Percentiles rank a stretch among this genome's conserved stretches.
Conservation (phyloP, 2,888 invertebrate species). For the Pristionchus exspectatus region DNA sequence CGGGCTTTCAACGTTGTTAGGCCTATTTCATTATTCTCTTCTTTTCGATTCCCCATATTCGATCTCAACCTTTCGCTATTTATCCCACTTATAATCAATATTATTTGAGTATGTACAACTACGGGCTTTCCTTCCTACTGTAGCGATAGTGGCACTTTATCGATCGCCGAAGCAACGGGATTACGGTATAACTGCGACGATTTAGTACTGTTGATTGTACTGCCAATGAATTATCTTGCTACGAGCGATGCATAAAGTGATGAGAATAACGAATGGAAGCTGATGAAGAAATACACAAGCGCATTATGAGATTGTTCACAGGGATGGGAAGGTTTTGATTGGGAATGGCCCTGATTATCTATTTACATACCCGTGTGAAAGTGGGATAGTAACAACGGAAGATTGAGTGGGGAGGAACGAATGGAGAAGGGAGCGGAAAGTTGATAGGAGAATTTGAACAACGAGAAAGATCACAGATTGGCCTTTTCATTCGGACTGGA, state of each 20-base stretch:
- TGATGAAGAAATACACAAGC: background rate
- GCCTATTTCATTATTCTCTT: conserved; percentile 2
- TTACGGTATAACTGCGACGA: conserved; percentile 9
- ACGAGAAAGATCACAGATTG: background rate
- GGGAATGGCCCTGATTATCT: conserved; percentile 19
- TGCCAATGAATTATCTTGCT: background rate
- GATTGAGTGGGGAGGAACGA: conserved; percentile 16
- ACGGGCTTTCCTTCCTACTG: conserved; percentile 10
- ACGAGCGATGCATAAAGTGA: conserved; percentile 38
- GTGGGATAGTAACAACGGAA: conserved; percentile 6
- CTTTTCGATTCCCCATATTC: background rate
- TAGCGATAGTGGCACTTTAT: conserved; percentile 29
- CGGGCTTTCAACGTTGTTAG: conserved; percentile 49
- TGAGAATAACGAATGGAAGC: background rate
- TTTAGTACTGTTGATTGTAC: background rate
- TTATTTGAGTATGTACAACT: background rate
- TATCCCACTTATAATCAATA: conserved; percentile 39
- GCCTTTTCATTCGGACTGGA: conserved; percentile 29
- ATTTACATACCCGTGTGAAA: conserved; percentile 27
- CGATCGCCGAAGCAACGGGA: background rate
- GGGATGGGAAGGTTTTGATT: background rate
- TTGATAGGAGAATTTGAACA: background rate
- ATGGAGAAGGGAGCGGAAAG: background rate
- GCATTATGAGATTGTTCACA: background rate
- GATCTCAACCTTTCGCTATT: conserved; percentile 19